Conservation (phyloP, 2,113 vertebrate species). For the Sceloporus tristichus region DNA sequence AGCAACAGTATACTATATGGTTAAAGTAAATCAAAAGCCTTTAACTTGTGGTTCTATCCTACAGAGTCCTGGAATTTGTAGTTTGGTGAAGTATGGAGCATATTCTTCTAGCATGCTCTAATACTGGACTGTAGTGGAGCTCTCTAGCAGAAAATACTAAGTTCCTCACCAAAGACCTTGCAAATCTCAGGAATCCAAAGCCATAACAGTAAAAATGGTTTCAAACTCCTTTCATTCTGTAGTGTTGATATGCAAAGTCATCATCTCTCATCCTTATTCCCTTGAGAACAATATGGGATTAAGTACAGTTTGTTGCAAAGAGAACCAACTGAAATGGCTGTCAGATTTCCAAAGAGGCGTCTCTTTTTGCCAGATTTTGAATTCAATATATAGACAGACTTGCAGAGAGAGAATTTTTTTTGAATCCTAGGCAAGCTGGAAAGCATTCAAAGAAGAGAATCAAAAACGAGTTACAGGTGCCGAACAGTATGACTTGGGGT, state of each 20-base stretch:
- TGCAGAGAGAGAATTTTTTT: slow-evolving; percentile 26
- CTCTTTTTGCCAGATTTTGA: not conserved
- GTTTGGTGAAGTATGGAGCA: no score
- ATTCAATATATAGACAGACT: not conserved
- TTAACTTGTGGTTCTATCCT: no score
- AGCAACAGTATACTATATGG: no score
- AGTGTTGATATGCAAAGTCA: not conserved
- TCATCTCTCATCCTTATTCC: not conserved
- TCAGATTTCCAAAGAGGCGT: not conserved
- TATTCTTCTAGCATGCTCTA: no score
- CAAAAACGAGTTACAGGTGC: slow-evolving; percentile 63
- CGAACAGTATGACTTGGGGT: slow-evolving; percentile 48
- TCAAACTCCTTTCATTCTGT: no score
- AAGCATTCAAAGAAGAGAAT: slow-evolving; percentile 64
- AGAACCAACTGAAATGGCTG: not conserved
- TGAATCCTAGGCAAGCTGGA: slow-evolving; percentile 49
- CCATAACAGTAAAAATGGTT: no score
- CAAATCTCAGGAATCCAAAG: no score
- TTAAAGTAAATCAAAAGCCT: no score
- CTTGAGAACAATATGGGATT: not conserved
- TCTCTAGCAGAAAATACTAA: no score
- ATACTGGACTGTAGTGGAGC: no score
- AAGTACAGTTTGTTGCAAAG: not conserved
- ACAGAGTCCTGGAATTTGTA: no score
- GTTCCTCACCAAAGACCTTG: no score